phyloP scores from a whole-genome alignment of 2,888 invertebrate species.

The Chalcosyrphus nemorum region DNA sequence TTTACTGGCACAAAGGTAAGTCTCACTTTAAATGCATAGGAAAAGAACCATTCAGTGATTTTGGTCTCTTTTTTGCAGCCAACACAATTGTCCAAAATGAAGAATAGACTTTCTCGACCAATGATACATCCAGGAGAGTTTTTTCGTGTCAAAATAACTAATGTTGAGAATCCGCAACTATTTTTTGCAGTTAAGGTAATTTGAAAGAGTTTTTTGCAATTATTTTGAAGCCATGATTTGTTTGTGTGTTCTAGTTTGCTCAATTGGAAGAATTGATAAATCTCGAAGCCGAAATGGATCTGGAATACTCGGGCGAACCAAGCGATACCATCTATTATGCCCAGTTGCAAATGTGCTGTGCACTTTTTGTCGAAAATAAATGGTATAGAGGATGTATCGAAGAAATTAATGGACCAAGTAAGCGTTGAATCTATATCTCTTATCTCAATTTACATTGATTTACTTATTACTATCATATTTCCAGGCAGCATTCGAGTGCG shows the following conservation, averaged over 20 bases:
- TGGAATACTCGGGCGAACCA: slow-evolving; percentile 33
- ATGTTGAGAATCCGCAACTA: slow-evolving; percentile 85
- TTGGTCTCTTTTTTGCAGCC: slow-evolving; percentile 54
- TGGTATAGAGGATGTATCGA: slow-evolving; percentile 79
- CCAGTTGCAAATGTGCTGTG: slow-evolving; percentile 76
- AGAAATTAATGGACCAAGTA: slow-evolving; percentile 76
- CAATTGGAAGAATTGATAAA: slow-evolving; percentile 11
- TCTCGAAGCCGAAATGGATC: slow-evolving; percentile 34
- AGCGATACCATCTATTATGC: slow-evolving; percentile 78
- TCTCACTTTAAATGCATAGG: too few relatives aligned
- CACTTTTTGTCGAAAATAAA: slow-evolving; percentile 72
- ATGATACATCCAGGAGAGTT: slow-evolving; percentile 74
- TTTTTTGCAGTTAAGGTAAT: slow-evolving; percentile 87
- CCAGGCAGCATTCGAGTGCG: slow-evolving; percentile 76
- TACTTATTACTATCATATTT: too few relatives aligned
- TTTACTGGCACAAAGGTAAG: slow-evolving; percentile 31
- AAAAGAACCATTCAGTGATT: not conserved
- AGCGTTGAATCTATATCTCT: slow-evolving; percentile 24
- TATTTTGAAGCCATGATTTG: too few relatives aligned
- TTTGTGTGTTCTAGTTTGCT: slow-evolving; percentile 41
- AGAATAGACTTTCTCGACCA: slow-evolving; percentile 74
- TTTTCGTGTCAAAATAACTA: slow-evolving; percentile 83
- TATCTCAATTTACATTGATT: too few relatives aligned
- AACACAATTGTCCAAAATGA: slow-evolving; percentile 72
- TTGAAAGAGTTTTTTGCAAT: too few relatives aligned